These are phyloP conservation scores for Nycticebus coucang DNA, from an alignment of 2,113 vertebrate genomes.

Conservation along the genomic window DNA sequence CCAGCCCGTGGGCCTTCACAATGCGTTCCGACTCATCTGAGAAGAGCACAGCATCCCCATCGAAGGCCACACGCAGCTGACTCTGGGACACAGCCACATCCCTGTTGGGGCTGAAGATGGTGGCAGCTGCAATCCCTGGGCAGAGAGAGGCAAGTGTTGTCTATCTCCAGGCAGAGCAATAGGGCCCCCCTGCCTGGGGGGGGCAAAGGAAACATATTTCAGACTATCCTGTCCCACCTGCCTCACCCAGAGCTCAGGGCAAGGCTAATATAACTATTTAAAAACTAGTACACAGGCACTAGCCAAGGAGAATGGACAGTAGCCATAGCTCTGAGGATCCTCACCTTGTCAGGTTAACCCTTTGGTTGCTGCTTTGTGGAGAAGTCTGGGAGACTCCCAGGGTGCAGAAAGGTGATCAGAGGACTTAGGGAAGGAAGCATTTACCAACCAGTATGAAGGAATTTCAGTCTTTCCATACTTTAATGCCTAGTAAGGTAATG, in stretches of 20 bases:
- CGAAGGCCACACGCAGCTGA: constrained; percentile 96
- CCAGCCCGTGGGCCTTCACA: constrained; percentile 94
- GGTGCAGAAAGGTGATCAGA: background rate
- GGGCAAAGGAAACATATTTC: background rate
- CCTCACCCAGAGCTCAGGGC: background rate
- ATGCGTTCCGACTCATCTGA: constrained; percentile 97
- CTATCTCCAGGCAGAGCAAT: background rate
- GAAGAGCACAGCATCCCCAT: constrained; percentile 96
- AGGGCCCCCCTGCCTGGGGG: background rate
- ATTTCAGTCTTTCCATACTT: background rate
- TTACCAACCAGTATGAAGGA: background rate
- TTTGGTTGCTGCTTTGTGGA: background rate
- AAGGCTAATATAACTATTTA: background rate
- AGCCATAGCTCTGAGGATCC: background rate
- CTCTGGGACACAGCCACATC: constrained; percentile 89
- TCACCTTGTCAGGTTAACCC: background rate
- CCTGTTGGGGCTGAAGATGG: constrained; percentile 93
- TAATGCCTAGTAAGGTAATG: background rate
- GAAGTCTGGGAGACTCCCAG: background rate
- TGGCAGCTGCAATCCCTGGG: constrained; percentile 94
- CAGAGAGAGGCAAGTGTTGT: background rate
- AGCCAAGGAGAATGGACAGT: background rate
- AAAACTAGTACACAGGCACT: background rate
- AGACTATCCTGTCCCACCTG: too few species aligned
- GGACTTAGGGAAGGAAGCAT: background rate